Conservation (phyloP, 2,888 invertebrate species). For the Harpalus rubripes region DNA sequence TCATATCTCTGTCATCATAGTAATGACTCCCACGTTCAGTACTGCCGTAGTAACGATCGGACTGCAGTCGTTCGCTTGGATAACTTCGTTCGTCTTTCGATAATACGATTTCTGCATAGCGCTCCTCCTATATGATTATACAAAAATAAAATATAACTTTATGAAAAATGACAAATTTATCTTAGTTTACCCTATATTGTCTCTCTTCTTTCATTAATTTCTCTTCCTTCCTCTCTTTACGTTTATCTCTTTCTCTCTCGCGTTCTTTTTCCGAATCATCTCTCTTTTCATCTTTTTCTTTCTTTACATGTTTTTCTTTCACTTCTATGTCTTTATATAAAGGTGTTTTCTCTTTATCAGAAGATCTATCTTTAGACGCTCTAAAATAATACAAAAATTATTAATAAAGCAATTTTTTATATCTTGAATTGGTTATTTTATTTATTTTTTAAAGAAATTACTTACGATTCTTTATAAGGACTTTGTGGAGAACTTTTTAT, state of each 20-base stretch:
- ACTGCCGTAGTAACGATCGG: slow-evolving; percentile 78
- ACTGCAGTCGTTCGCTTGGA: slow-evolving; percentile 78
- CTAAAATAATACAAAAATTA: slow-evolving; percentile 48
- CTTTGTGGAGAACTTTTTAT: slow-evolving; percentile 71
- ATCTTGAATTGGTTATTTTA: too few relatives aligned
- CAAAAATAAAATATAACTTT: background rate
- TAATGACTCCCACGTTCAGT: slow-evolving; percentile 74
- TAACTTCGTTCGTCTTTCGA: slow-evolving; percentile 76
- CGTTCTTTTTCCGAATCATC: slow-evolving; percentile 80
- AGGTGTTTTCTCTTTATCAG: slow-evolving; percentile 75
- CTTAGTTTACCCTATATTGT: slow-evolving; percentile 74
- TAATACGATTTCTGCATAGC: slow-evolving; percentile 77
- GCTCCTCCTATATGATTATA: slow-evolving; percentile 76
- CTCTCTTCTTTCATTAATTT: slow-evolving; percentile 75
- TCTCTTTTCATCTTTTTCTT: slow-evolving; percentile 80
- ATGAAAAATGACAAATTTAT: background rate
- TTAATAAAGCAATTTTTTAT: background rate
- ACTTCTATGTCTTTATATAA: slow-evolving; percentile 75
- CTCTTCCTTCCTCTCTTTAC: slow-evolving; percentile 80
- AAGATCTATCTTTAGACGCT: slow-evolving; percentile 74
- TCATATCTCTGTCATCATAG: slow-evolving; percentile 79
- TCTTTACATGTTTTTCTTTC: slow-evolving; percentile 78
- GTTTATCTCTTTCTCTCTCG: slow-evolving; percentile 82
- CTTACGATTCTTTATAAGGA: slow-evolving; percentile 72
- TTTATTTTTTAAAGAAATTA: background rate